Evolutionary conservation across 2,888 invertebrate genomes (phyloP), one percentile per base, ranked within the genome.

Genomic region (Lepidochitona cinerea): DNA sequence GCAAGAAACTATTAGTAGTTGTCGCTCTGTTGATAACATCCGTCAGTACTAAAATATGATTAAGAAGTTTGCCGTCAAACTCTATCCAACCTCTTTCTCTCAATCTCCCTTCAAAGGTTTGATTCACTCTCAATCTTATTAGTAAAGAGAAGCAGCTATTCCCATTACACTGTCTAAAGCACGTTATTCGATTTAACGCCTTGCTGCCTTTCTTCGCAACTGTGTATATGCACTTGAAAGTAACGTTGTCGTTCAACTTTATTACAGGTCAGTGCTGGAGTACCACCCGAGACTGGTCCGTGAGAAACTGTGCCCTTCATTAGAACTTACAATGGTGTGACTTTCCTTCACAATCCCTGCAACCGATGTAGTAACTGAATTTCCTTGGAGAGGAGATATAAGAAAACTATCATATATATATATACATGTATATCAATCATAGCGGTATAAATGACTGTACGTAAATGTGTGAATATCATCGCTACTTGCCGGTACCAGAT

Each of bases 111-210:
- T 49, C 49, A 49, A n/a, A 49, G n/a, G 18, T 49, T 49, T 49
- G 49, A 49, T 49, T 49, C 49, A 49, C 49, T n/a, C n/a, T 18
- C 49, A 49, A 49, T 49, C 49, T 49, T 18, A 49, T 49, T 49
- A 49, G 49, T n/a, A 49, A 18, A 23, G 18, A 23, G 49, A 23
- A 49, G 49, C 23, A 23, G 18, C 18, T 49, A 49, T 49, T 23
- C 23, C 49, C 49, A n/a, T 49, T 23, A 23, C 23, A 49, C 49
- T 59, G 59, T 14, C 59, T 7, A 59, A 59, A 29, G 26, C 59
- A 29, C 59, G 59, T 59, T 29, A 59, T 59, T 59, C 59, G 59
- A 59, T 59, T 59, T 59, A 59, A 59, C 59, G 32, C 59, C 32
- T 29, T 1, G 32, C 14, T 26, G 59, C 59, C 14, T 59, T 54